phyloP scores from a whole-genome alignment of 2,797 vertebrate species.

The Cirrhinus mrigala region DNA sequence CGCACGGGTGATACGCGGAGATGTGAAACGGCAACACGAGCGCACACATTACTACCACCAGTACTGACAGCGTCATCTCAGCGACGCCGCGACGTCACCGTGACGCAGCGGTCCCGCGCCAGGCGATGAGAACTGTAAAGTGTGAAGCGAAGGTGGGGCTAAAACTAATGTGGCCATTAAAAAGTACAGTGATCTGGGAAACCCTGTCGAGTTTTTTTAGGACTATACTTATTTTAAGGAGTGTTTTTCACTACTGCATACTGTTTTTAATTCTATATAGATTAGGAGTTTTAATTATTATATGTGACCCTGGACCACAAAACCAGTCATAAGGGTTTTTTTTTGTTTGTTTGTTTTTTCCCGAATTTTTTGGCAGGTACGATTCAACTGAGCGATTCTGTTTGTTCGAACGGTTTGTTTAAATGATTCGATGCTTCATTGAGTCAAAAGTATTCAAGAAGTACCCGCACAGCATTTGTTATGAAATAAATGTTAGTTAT shows the following conservation, averaged over 20 bases:
- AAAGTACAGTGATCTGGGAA: constrained; percentile 53
- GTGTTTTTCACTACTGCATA: background rate
- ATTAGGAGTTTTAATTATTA: background rate
- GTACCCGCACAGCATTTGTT: background rate
- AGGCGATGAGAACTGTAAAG: constrained; percentile 51
- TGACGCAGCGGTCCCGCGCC: constrained; percentile 10
- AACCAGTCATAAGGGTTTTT: too few relatives aligned
- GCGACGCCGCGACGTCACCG: constrained; percentile 67
- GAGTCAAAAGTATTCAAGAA: background rate
- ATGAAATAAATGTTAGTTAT: background rate
- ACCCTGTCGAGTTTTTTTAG: background rate
- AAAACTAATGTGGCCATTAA: constrained; percentile 66
- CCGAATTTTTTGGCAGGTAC: background rate
- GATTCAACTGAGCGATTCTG: background rate
- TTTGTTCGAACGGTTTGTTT: background rate
- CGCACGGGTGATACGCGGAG: background rate
- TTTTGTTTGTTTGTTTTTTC: too few relatives aligned
- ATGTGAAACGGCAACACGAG: background rate
- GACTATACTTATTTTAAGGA: background rate
- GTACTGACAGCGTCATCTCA: constrained; percentile 66
- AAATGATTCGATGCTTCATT: background rate
- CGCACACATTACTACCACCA: constrained; percentile 49
- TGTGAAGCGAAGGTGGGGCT: constrained; percentile 11
- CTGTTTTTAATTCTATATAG: background rate
- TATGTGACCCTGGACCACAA: too few relatives aligned